Base-by-base conservation (phyloP, 2,113 vertebrate genomes). In the Astatotilapia flaviijosephi region DNA sequence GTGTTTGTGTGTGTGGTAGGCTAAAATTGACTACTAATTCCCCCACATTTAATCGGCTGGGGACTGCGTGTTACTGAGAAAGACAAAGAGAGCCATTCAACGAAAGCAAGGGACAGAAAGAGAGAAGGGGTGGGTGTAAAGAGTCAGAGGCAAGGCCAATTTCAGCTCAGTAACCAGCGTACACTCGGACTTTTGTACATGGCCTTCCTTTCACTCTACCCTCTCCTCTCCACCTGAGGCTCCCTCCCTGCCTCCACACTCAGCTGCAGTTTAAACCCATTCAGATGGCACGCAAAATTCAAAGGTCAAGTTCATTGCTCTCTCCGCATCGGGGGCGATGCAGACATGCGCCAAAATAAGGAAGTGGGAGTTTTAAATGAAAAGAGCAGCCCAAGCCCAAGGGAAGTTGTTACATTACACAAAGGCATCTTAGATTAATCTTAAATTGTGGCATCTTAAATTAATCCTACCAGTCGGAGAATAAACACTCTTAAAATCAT, bases 1-100 rank as follows among this genome's bases (percentile, higher is more conserved):
- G 91, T 92, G 91, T 96, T 95, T 94, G 94, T 96, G 93, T 94
- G 94, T 93, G 94, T 88, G 93, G 87, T 82, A 91, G 93, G 93
- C 93, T 96, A 95, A 97, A 96, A 95, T 96, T 95, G 95, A 96
- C 96, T 94, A 95, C 95, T 96, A 97, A 97, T 97, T 96, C 95
- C 95, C 73, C 93, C 92, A 92, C 94, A 94, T 96, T 96, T 96
- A 97, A 97, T 97, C 94, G 94, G 95, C 95, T 96, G 96, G 94
- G 95, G 94, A 95, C 93, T 94, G 93, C 85, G 86, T 96, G 96
- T 96, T 96, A 96, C 95, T 94, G 91, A 81, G 80, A 90, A 88
- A 93, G 62, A 97, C 96, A 97, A 97, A 97, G 96, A 94, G 79
- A 94, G 86, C 91, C 95, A 95, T 97, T 97, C 94, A 97, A 92